A percentile compares a stretch with the other conserved stretches of the same genome.
These are phyloP conservation scores for Illadopsis cleaveri DNA, from an alignment of 2,113 vertebrate species.

Conservation along the genomic window DNA sequence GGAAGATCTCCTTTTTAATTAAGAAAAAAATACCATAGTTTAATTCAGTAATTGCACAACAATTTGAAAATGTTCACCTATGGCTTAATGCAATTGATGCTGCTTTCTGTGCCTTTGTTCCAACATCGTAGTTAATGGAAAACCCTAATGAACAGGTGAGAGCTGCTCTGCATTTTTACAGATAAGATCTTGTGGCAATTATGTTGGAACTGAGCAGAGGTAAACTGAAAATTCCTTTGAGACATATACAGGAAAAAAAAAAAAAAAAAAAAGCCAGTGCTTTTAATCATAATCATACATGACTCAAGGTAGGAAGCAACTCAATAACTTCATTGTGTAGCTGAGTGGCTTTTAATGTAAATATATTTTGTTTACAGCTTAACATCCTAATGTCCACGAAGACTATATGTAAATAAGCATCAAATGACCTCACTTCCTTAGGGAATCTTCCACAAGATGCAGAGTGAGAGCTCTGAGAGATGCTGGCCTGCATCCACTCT, in stretches of 20 bases:
- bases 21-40: background rate
- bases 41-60: constrained; percentile 18
- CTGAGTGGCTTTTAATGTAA: background rate
- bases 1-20: constrained; percentile 6
- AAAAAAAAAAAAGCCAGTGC: background rate
- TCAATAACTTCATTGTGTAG: background rate
- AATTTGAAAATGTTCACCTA: background rate
- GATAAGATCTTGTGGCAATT: constrained; percentile 60
- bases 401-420: background rate
- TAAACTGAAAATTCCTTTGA: constrained; percentile 36
- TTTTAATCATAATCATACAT: background rate
- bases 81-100: background rate
- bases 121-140: background rate
- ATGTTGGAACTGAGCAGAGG: constrained; percentile 2
- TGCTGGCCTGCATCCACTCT: background rate
- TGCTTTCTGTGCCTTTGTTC: constrained; percentile 14
- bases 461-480: background rate
- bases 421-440: background rate
- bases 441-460: background rate
- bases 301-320: background rate
- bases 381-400: background rate
- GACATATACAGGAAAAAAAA: background rate
- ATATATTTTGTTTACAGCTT: background rate
- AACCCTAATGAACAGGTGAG: constrained; percentile 25
- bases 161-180: background rate